Conservation (phyloP, 2,113 vertebrate species). For the Thermophis baileyi region DNA sequence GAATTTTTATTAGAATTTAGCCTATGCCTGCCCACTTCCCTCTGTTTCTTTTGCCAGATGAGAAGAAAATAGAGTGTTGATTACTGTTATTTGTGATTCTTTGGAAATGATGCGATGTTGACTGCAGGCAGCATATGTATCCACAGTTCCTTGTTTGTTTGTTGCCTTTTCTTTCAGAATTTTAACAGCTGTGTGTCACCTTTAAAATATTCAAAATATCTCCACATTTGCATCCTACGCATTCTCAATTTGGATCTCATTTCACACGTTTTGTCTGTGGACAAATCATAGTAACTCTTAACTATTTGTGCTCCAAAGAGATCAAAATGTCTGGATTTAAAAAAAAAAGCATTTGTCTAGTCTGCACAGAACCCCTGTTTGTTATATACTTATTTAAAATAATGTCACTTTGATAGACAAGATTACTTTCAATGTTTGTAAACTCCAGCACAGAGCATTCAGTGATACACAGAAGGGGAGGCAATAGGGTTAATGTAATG, state of each 20-base stretch:
- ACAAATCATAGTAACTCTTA: background rate
- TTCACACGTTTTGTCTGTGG: background rate
- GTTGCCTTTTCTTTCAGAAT: background rate
- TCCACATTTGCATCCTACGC: background rate
- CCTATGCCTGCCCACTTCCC: background rate
- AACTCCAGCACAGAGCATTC: background rate
- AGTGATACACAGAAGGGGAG: background rate
- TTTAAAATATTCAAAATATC: conserved; percentile 10
- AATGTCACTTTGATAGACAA: background rate
- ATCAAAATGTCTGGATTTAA: background rate
- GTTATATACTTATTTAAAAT: background rate
- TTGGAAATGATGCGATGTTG: background rate
- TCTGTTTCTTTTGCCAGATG: background rate
- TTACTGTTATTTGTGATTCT: background rate
- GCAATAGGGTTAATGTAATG: background rate
- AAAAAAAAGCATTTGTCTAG: background rate
- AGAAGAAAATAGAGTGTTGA: background rate
- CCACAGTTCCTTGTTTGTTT: background rate
- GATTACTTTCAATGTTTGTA: background rate
- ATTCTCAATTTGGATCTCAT: background rate
- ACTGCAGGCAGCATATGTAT: background rate
- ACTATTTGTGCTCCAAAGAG: background rate
- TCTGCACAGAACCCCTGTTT: background rate
- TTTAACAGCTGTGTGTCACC: background rate
- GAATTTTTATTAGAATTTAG: background rate